These are phyloP conservation scores for Ceratothoa steindachneri DNA, from an alignment of 2,888 invertebrate species.

Conservation along the genomic window DNA sequence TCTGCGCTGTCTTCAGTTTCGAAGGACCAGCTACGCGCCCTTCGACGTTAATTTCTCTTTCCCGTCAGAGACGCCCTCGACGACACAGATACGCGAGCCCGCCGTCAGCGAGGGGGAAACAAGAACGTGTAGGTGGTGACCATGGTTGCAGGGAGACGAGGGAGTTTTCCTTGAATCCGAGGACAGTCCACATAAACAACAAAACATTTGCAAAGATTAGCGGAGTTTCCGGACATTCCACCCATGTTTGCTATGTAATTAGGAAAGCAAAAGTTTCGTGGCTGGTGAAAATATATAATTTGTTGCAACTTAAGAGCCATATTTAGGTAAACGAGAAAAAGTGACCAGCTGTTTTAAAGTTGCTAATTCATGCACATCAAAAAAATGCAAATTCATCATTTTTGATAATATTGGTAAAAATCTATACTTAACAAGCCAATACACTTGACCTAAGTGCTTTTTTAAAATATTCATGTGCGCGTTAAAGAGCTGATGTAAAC, in stretches of 20 bases:
- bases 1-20: slow-evolving; percentile 6
- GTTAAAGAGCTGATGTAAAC: too few species aligned
- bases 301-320: not conserved
- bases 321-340: not conserved
- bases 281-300: not conserved
- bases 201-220: too few species aligned
- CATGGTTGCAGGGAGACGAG: too few species aligned
- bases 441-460: not conserved
- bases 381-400: not conserved
- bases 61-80: not conserved
- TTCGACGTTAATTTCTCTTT: not conserved
- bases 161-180: too few species aligned
- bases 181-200: too few species aligned
- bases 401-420: not conserved
- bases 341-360: not conserved
- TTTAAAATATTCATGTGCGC: not conserved
- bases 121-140: too few species aligned
- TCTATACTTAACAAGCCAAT: not conserved
- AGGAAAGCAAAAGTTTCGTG: not conserved
- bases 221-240: not conserved
- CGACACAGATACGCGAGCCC: too few species aligned
- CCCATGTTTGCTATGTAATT: not conserved
- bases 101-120: too few species aligned
- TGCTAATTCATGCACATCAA: not conserved
- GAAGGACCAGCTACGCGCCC: not conserved